Evolutionary conservation across 2,888 invertebrate genomes (phyloP).

Genomic region (Tortrix viridana): DNA sequence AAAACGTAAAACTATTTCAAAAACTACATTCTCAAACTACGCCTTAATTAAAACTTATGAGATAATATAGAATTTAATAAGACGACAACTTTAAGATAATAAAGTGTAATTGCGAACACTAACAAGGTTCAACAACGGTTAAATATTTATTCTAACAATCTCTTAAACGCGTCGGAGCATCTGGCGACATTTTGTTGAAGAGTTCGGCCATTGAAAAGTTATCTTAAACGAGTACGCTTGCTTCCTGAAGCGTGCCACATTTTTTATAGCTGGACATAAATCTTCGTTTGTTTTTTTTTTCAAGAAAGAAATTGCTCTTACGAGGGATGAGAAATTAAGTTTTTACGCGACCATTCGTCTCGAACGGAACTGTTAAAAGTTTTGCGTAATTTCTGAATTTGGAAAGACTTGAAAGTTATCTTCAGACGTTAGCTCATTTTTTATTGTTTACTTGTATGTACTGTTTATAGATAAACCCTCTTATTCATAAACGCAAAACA

Average conservation of each 20-base stretch:
- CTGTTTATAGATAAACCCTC: too few species aligned
- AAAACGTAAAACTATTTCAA: too few species aligned
- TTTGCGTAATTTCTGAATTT: constrained; percentile 51
- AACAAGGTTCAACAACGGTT: constrained; percentile 20
- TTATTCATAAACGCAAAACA: too few species aligned
- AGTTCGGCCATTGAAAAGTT: constrained; percentile 42
- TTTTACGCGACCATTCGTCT: constrained; percentile 56
- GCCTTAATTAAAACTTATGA: constrained; percentile 12
- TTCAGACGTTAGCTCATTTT: constrained; percentile 41
- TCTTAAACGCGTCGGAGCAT: constrained; percentile 31
- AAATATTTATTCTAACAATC: constrained; percentile 17
- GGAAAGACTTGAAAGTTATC: constrained; percentile 54
- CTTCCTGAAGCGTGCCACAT: constrained; percentile 41
- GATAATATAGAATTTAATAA: constrained; percentile 22
- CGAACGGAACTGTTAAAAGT: constrained; percentile 56
- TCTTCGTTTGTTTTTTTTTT: constrained; percentile 45
- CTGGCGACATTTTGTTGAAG: constrained; percentile 39
- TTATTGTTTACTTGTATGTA: too few species aligned
- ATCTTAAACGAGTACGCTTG: constrained; percentile 39
- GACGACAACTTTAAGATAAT: constrained; percentile 11
- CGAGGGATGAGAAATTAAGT: constrained; percentile 56
- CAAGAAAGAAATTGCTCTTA: constrained; percentile 47
- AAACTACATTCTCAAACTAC: not conserved
- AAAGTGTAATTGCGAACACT: constrained; percentile 18
- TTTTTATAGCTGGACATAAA: constrained; percentile 41